Evolutionary conservation across 2,888 invertebrate genomes (phyloP), one percentile per base, ranked within the genome.

Genomic region (Drosophila heteroneura): DNA sequence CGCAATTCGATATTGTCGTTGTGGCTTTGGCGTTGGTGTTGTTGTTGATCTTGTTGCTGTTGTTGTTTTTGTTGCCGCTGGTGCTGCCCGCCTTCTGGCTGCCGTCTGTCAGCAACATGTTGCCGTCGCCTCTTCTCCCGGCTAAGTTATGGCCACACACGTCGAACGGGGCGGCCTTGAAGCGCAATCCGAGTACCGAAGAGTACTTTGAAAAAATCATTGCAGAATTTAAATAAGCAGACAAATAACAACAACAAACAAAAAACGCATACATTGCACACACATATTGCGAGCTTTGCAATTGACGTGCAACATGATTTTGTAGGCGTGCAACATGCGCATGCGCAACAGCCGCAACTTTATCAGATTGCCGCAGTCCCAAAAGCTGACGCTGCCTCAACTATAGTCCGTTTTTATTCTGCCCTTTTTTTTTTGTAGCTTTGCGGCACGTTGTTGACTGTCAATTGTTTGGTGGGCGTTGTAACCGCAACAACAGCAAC

Each of bases 291-390:
- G 66, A 64, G 67, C 73, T 62, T 56, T 70, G 71, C 83, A 81
- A 90, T 84, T 93, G 93, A 93, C 93, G 90, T 89, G 91, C 91
- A 92, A 93, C 93, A 93, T 91, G 92, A 92, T 92, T 93, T 93
- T 93, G 93, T 93, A 92, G 93, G 93, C 93, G 93, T 90, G 84
- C 91, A 92, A 93, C 93, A 93, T 93, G 92, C 91, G 86, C 91
- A 89, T 91, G 92, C 81, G 86, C 85, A 91, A 90, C 85, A 85
- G 83, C 83, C 88, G 81, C 87, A 85, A 72, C 91, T 91, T 88
- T 88, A 91, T 91, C 91, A 91, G 88, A 88, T 88, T 90, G 89
- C 88, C 71, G 82, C 85, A 74, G 74, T 67, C 52, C 62, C 80
- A 39, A 68, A 59, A 64, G 70, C 80, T 64, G 68, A 74, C 35